Evolutionary conservation across 53 echinoderm and acorn worm genomes (phyloP), one percentile per base, ranked within the genome.

Genomic region (Crossaster papposus): DNA sequence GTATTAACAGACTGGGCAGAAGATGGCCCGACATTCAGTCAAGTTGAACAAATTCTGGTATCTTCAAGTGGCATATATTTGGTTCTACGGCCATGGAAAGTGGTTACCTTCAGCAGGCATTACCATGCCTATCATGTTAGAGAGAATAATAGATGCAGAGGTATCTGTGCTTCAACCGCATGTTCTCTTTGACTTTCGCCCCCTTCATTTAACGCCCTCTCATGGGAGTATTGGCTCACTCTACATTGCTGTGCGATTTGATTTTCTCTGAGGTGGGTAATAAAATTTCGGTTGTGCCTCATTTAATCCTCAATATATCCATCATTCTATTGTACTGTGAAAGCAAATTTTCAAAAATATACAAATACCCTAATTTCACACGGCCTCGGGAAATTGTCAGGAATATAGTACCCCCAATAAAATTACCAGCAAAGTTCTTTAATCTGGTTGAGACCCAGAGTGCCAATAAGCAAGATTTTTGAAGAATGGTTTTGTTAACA

Each of bases 1-100:
- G 36, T 90, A 23, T 29, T 90, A 28, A 37, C 33, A 10, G 70
- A 83, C 17, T 90, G 91, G 91, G 65, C 3, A 55, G 91, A 83
- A 22, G 91, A 90, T 5, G 80, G 58, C 80, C 80, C n/a, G 2
- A 18, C 2, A 7, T 80, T 80, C 33, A 24, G 22, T 15, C 54
- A 54, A 14, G 24, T 55, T 22, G 28, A 80, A 31, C 58, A 80
- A 5, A 80, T 80, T 20, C 5, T 78, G 1, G 30, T 79, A n/a
- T 33, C 26, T 80, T 14, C 14, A 80, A 30, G 51, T 7, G 29
- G 54, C 17, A 55, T 55, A 14, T 15, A 14, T 80, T 55, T 74
- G 12, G 80, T 80, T 4, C 32, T 80, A 32, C 11, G 24, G 15
- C 54, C 54, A 30, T 80, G 80, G 80, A 5, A 55, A 14, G 52